A percentile compares a stretch with the other conserved stretches of the same genome.
These are phyloP conservation scores for Australoheros scitulus DNA, from an alignment of 2,113 vertebrate species.

Conservation along the genomic window DNA sequence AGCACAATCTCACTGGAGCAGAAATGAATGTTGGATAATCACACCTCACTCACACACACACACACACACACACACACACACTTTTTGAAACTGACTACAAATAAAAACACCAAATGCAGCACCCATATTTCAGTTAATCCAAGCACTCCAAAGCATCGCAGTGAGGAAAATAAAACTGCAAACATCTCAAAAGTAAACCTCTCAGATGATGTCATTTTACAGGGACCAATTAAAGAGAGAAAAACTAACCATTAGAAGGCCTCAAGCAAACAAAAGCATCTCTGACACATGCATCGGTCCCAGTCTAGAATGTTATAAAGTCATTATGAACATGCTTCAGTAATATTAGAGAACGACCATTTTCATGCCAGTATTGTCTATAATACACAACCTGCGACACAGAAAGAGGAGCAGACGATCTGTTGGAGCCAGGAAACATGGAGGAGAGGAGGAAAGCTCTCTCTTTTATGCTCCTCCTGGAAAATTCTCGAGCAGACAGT, in stretches of 20 bases:
- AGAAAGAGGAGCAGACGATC: constrained; percentile 40
- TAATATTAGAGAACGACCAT: not conserved
- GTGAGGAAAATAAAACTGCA: not conserved
- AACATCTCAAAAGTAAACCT: not conserved
- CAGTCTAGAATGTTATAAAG: not conserved
- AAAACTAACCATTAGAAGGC: too few species aligned
- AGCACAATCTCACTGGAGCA: too few species aligned
- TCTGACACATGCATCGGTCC: not conserved
- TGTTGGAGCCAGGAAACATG: constrained; percentile 83
- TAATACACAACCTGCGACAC: constrained; percentile 48
- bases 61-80: too few species aligned
- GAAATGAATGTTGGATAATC: too few species aligned
- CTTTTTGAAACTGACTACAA: too few species aligned
- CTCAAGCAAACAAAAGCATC: not conserved
- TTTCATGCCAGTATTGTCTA: not conserved
- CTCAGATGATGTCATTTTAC: not conserved
- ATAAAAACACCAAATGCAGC: too few species aligned
- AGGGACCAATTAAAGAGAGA: not conserved
- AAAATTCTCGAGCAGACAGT: constrained; percentile 85
- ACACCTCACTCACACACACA: too few species aligned
- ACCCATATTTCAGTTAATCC: too few species aligned
- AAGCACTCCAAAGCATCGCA: too few species aligned
- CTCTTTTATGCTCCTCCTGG: constrained; percentile 91
- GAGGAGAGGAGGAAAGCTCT: constrained; percentile 88
- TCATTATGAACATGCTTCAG: not conserved